Base-by-base conservation (phyloP, 2,888 invertebrate species). In the Orchesella flavescens region DNA sequence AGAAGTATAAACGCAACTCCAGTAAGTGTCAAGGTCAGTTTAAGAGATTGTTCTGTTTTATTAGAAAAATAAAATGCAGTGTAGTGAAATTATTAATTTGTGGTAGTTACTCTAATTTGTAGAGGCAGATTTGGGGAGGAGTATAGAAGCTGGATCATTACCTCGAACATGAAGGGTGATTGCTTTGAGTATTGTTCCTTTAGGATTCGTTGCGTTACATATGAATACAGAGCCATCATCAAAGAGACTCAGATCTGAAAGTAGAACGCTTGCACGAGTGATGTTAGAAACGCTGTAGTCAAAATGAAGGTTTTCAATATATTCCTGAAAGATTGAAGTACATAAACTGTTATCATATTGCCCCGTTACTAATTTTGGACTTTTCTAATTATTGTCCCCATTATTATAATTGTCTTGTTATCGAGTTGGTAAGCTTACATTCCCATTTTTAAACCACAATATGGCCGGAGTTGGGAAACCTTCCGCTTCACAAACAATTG, bases 121-220 rank as follows among this genome's bases (percentile, higher is more conserved):
- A 34, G 3, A 7, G 7, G 7, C 34, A 34, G 3, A 7, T 34
- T 4, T 34, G 7, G 2, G 34, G 34, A 2, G 34, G 7, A 34
- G 34, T 34, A 2, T 2, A 34, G 34, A 34, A 34, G 34, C 34
- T 34, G 34, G 34, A 63, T 61, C 21, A 21, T 63, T 72, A 85
- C 86, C 78, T 79, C 69, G 61, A 23, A 86, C 86, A 55, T 73
- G 23, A 10, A 86, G 7, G 7, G 74, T 83, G 43, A 83, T 83
- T 0, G 65, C 61, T 71, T 86, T 86, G 15, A 85, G 71, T 7
- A 83, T 24, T 17, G 83, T 82, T 68, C 86, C 86, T 53, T 81
- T 53, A 0, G 84, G 83, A 57, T 86, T 86, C 2, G 86, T 85
- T 4, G 86, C 86, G 78, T 86, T 86, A 57, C 86, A 86, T 1